Conservation (phyloP, 2,113 vertebrate species). For the Xiphias gladius region DNA sequence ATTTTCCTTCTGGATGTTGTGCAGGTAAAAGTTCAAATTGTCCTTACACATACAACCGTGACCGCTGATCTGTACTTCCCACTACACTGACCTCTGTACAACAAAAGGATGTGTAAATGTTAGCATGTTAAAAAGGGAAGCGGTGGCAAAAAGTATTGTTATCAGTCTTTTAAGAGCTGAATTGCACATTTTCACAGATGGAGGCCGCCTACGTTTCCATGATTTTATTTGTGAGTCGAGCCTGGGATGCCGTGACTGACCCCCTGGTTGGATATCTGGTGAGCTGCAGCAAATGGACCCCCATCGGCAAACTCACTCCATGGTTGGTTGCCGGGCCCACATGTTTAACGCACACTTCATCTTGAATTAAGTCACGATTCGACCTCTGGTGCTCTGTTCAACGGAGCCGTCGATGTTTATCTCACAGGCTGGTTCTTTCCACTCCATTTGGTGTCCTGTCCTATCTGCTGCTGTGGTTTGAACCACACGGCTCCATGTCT, state of each 20-base stretch:
- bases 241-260: slow-evolving; percentile 85
- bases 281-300: slow-evolving; percentile 79
- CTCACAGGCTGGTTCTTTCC: slow-evolving; percentile 76
- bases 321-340: slow-evolving; percentile 75
- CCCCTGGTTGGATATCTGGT: slow-evolving; percentile 83
- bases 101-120: not conserved
- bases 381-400: not conserved
- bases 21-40: slow-evolving; percentile 68
- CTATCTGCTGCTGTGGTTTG: slow-evolving; percentile 82
- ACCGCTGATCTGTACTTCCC: not conserved
- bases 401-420: slow-evolving; percentile 10
- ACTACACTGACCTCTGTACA: not conserved
- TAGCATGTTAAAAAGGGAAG: not conserved
- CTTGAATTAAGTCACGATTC: not conserved
- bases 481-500: slow-evolving; percentile 61
- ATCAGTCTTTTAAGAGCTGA: not conserved
- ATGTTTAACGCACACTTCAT: not conserved
- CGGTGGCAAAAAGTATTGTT: no score
- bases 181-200: slow-evolving; percentile 61
- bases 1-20: slow-evolving; percentile 86
- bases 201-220: slow-evolving; percentile 80
- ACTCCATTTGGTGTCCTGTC: slow-evolving; percentile 78
- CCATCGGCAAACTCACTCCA: slow-evolving; percentile 78
- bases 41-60: fast-evolving
- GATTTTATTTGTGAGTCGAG: slow-evolving; percentile 82